phyloP scores from a whole-genome alignment of 2,113 vertebrate genomes.

The Petrocephalus zakoni region DNA sequence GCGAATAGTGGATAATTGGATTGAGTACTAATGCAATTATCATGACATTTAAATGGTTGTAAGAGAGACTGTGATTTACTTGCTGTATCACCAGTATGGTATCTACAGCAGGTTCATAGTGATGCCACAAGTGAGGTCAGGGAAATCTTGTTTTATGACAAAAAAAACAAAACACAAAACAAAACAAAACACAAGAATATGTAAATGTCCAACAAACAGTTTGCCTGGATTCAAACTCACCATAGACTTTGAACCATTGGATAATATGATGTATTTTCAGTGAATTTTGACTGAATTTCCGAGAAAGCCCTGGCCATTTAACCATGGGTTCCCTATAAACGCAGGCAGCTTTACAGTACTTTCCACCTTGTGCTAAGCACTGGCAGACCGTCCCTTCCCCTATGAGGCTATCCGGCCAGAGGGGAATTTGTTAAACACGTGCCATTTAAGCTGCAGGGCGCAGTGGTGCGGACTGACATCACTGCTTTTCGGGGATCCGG shows the following conservation, averaged over 20 bases:
- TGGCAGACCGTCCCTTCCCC: neutral
- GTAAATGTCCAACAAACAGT: neutral
- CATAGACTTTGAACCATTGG: neutral
- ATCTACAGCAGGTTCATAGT: neutral
- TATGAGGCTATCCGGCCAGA: neutral
- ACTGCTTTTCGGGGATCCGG: neutral
- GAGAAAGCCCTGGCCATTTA: neutral
- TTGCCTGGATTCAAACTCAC: neutral
- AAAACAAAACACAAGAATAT: neutral
- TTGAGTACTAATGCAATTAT: neutral
- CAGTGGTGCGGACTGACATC: neutral
- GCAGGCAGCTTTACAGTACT: neutral
- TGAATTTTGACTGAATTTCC: neutral
- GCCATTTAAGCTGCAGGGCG: neutral
- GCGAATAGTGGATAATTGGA: neutral
- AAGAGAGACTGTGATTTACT: neutral
- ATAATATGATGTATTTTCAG: neutral
- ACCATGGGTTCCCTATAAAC: neutral
- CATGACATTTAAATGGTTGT: neutral
- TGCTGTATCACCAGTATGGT: neutral
- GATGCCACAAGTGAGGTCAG: neutral
- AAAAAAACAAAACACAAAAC: neutral
- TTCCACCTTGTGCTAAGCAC: neutral
- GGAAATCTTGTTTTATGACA: too few relatives aligned
- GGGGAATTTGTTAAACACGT: conserved; percentile 3